These are phyloP conservation scores for Pyrgilauda ruficollis DNA, from an alignment of 2,113 vertebrate species.

Conservation along the genomic window DNA sequence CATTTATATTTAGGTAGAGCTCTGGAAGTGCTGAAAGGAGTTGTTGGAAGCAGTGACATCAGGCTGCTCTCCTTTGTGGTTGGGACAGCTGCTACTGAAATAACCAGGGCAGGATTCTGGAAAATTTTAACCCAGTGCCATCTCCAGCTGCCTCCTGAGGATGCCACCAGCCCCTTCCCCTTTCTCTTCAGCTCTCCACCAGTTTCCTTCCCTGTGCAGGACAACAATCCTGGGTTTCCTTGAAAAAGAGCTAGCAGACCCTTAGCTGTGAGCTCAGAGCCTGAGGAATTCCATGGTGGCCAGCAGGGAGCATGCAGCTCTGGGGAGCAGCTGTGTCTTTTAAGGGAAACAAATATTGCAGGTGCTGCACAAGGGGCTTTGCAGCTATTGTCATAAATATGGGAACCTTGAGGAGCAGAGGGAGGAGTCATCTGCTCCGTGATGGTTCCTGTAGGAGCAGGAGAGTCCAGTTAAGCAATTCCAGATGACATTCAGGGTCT, in stretches of 20 bases:
- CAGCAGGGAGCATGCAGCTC: fast-evolving
- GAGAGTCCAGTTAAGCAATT: not conserved
- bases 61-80: not conserved
- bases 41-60: not conserved
- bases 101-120: not conserved
- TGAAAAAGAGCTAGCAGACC: not conserved
- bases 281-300: not conserved
- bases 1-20: not conserved
- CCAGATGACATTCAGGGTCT: not conserved
- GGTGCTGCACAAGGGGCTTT: not conserved
- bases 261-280: not conserved
- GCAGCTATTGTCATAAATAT: not conserved
- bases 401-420: not conserved
- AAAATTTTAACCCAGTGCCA: not conserved
- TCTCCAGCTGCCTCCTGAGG: not conserved
- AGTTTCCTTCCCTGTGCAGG: not conserved
- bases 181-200: not conserved
- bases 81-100: not conserved
- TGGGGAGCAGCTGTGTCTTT: not conserved
- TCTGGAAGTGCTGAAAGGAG: not conserved
- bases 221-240: not conserved
- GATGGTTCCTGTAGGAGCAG: not conserved
- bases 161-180: not conserved
- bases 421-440: not conserved
- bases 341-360: not conserved